Evolutionary conservation across 2,888 invertebrate species (phyloP).

Genomic region (Anoplius nigerrimus): DNA sequence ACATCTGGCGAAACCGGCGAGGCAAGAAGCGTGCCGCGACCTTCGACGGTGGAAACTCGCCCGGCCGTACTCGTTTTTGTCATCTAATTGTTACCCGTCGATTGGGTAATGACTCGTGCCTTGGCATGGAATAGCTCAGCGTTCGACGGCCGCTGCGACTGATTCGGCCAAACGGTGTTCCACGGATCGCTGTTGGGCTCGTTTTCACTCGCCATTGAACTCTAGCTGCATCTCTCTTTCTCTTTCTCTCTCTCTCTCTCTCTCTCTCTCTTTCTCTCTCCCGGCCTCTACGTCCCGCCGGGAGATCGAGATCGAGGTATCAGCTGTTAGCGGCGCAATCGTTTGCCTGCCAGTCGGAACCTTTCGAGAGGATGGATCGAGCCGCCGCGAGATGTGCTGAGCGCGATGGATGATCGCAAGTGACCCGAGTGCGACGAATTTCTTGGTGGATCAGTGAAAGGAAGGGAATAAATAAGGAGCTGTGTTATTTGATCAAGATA

Average conservation of each 20-base stretch:
- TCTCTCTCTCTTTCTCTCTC: no score
- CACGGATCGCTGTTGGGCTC: no score
- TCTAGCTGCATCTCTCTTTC: no score
- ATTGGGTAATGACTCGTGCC: constrained; percentile 20
- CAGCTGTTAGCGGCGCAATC: no score
- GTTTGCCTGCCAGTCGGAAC: no score
- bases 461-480: no score
- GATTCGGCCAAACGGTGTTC: neutral
- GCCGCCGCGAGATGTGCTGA: no score
- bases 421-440: neutral
- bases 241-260: no score
- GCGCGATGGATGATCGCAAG: neutral
- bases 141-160: constrained; percentile 4
- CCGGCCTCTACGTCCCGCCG: no score
- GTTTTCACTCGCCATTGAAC: no score
- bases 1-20: constrained; percentile 8
- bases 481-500: neutral
- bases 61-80: constrained; percentile 26
- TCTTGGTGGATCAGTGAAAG: neutral
- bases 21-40: neutral
- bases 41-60: constrained; percentile 14
- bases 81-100: constrained; percentile 27
- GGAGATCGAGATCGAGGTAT: no score
- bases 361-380: neutral
- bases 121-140: constrained; percentile 12